phyloP scores from a whole-genome alignment of 2,888 invertebrate genomes.

The Dorcus parallelipipedus region DNA sequence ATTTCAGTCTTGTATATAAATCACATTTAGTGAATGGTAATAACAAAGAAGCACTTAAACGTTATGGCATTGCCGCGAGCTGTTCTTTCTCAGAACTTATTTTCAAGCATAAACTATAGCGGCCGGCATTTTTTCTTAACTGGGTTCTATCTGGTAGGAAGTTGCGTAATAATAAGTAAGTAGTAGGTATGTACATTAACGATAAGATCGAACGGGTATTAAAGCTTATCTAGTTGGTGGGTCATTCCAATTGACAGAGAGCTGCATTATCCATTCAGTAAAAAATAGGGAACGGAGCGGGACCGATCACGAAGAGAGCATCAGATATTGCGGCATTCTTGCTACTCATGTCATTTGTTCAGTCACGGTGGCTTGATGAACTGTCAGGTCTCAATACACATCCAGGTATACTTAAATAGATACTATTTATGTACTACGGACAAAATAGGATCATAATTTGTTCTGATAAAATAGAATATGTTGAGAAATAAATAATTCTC shows the following conservation, averaged over 20 bases:
- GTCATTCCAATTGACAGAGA: slow-evolving; percentile 5
- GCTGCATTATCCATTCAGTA: background rate
- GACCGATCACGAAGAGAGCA: background rate
- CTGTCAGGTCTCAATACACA: slow-evolving; percentile 4
- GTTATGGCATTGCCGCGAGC: background rate
- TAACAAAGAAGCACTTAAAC: background rate
- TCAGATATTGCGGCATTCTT: slow-evolving; percentile 4
- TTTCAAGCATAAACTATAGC: background rate
- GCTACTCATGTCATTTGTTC: slow-evolving; percentile 6
- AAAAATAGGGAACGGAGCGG: slow-evolving; percentile 8
- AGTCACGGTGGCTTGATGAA: slow-evolving; percentile 11
- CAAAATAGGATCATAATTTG: slow-evolving; percentile 1
- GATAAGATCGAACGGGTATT: background rate
- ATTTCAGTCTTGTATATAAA: background rate
- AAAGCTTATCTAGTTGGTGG: slow-evolving; percentile 1
- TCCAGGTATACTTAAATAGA: background rate
- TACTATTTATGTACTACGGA: slow-evolving; percentile 1
- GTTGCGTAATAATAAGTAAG: slow-evolving; percentile 1
- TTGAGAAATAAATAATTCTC: too few relatives aligned
- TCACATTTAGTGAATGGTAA: slow-evolving; percentile 1
- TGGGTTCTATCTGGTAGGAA: background rate
- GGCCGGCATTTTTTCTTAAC: background rate
- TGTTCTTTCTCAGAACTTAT: background rate
- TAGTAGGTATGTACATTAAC: background rate
- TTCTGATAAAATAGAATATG: background rate